Base-by-base conservation (phyloP, 2,113 vertebrate species). In the Nanorana parkeri region DNA sequence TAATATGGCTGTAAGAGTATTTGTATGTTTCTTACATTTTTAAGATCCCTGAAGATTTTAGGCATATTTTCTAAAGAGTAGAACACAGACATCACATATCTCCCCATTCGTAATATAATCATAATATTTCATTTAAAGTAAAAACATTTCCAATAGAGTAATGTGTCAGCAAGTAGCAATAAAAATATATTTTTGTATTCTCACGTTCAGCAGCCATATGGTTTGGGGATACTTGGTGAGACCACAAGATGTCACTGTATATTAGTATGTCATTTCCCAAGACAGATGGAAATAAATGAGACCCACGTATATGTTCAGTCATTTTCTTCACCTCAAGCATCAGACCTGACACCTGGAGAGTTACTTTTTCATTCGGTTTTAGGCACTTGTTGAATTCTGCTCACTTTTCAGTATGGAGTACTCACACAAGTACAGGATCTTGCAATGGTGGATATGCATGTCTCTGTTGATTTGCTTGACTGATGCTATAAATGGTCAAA, bases 401-500 rank as follows among this genome's bases (percentile, higher is more conserved):
- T 41, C 54, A 29, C 26, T 60, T 15, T 47, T 47, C 65, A 58
- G 17, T 36, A 79, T 79, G 77, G n/a, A 15, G 10, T 32, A 58
- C 17, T 24, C 64, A 41, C 32, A 36, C 65, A 79, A 60, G 71
- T 64, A 81, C 83, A 73, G 64, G 52, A 68, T 58, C 15, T 32
- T 68, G 3, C 55, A 23, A 13, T 68, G 77, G 64, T 58, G 83
- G 88, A 91, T 56, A 82, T 89, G 36, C 89, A 88, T 60, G 87
- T 90, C 85, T 88, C 87, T 68, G 72, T 79, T 10, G n/a, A 61
- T 60, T 23, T 60, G 20, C 60, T 61, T 75, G 29, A 21, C 3
- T 75, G 55, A 75, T 17, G 56, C 68, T 93, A 91, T 55, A 26
- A n/a, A 4, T 86, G 94, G 92, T 86, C 96, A 94, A 91, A 92